phyloP scores from a whole-genome alignment of 2,797 vertebrate genomes.

The Netta rufina region DNA sequence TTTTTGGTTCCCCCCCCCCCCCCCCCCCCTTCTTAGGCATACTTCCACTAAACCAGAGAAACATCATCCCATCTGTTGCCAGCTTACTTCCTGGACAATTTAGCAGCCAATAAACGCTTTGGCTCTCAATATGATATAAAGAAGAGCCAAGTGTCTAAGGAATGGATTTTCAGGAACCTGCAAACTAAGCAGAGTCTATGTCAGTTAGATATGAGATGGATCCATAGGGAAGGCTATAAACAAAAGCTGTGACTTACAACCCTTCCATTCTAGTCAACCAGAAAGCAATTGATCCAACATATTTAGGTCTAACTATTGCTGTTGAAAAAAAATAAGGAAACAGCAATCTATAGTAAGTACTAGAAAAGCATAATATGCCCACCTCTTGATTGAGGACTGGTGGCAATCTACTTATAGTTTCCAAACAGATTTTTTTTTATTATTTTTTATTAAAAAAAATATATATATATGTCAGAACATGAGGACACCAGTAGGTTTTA shows the following conservation, averaged over 20 bases:
- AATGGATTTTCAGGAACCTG: constrained; percentile 57
- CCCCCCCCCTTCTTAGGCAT: background rate
- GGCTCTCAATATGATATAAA: background rate
- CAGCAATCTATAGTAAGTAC: constrained; percentile 16
- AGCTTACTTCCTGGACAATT: constrained; percentile 50
- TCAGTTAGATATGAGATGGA: constrained; percentile 41
- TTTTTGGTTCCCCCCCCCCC: background rate
- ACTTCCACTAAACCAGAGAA: background rate
- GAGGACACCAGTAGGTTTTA: background rate
- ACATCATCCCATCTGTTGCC: background rate
- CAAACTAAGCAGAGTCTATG: constrained; percentile 35
- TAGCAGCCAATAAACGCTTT: constrained; percentile 6
- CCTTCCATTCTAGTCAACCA: constrained; percentile 32
- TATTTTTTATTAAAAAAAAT: background rate
- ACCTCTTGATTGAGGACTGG: background rate
- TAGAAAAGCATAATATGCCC: background rate
- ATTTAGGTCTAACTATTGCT: constrained; percentile 5
- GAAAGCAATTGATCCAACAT: constrained; percentile 50
- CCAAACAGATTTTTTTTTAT: background rate
- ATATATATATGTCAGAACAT: background rate
- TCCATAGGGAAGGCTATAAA: constrained; percentile 37
- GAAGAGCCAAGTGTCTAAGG: constrained; percentile 32
- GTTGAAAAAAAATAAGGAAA: constrained; percentile 7
- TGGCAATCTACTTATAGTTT: background rate
- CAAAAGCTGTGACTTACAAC: constrained; percentile 47